phyloP scores from a whole-genome alignment of 2,797 vertebrate genomes.

The Falco biarmicus region DNA sequence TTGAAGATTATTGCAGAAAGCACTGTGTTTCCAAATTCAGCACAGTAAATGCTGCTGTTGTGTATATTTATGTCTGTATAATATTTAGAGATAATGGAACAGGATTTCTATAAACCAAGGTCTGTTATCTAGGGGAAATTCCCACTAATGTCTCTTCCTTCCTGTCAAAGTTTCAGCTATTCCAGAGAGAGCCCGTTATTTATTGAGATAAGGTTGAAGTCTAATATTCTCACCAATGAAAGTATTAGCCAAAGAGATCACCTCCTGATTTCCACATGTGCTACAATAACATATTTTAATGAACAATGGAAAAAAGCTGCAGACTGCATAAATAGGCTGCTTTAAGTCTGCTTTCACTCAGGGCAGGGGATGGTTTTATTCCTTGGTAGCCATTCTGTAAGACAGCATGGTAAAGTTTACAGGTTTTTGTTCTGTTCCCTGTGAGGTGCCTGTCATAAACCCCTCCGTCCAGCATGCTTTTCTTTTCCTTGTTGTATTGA shows the following conservation, averaged over 20 bases:
- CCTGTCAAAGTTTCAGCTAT: slow-evolving; percentile 71
- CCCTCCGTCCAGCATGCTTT: not conserved
- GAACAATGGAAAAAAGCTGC: slow-evolving; percentile 59
- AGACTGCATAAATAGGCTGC: slow-evolving; percentile 64
- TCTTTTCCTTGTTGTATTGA: not conserved
- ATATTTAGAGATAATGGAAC: slow-evolving; percentile 59
- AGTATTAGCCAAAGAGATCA: slow-evolving; percentile 11
- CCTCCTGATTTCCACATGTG: slow-evolving; percentile 49
- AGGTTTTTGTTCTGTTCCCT: slow-evolving; percentile 7
- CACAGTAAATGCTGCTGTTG: slow-evolving; percentile 10
- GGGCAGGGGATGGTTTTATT: not conserved
- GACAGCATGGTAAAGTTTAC: slow-evolving; percentile 13
- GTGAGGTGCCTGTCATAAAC: slow-evolving; percentile 17
- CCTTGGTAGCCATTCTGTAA: not conserved
- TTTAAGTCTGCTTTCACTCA: not conserved
- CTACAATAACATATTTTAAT: slow-evolving; percentile 65
- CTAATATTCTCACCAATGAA: slow-evolving; percentile 44
- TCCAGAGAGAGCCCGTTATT: slow-evolving; percentile 57
- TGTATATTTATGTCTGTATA: slow-evolving; percentile 22
- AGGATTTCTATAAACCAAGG: slow-evolving; percentile 68
- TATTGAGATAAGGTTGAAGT: slow-evolving; percentile 48
- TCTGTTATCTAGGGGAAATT: slow-evolving; percentile 78
- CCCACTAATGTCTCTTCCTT: slow-evolving; percentile 78
- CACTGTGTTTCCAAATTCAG: slow-evolving; percentile 35
- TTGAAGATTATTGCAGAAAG: not conserved